These are phyloP conservation scores for Rhamphomyia laevipes DNA, from an alignment of 2,888 invertebrate genomes.

Conservation along the genomic window DNA sequence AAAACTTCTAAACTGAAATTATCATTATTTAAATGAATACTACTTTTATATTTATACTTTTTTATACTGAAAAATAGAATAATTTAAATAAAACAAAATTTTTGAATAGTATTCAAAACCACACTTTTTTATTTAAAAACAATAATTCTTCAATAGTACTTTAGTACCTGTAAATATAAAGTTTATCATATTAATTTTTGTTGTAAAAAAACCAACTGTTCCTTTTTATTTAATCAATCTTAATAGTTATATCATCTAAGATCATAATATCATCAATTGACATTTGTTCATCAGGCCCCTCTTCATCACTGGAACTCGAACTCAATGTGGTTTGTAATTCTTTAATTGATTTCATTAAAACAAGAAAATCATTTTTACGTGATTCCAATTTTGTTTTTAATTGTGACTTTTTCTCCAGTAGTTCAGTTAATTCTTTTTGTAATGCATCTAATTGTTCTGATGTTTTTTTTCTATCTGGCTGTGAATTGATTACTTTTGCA, in stretches of 20 bases:
- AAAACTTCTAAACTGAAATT: conserved; percentile 69
- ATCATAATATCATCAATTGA: too few relatives aligned
- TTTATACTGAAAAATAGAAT: too few relatives aligned
- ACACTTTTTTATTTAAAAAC: too few relatives aligned
- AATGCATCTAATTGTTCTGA: conserved; percentile 54
- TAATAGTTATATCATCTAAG: too few relatives aligned
- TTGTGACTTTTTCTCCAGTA: conserved; percentile 58
- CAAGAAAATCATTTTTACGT: conserved; percentile 80
- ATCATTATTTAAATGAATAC: conserved; percentile 35
- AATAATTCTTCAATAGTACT: too few relatives aligned
- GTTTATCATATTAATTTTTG: too few relatives aligned
- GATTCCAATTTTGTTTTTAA: conserved; percentile 67
- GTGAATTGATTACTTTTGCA: conserved; percentile 80
- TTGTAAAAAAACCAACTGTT: too few relatives aligned
- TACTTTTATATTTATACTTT: too few relatives aligned
- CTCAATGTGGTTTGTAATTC: conserved; percentile 65
- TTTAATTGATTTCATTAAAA: conserved; percentile 75
- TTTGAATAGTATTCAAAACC: too few relatives aligned
- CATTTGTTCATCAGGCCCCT: background rate
- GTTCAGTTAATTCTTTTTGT: conserved; percentile 57
- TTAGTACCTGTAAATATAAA: too few relatives aligned
- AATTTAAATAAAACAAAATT: too few relatives aligned
- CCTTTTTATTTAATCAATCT: too few relatives aligned
- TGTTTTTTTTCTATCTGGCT: conserved; percentile 78
- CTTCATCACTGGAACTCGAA: background rate